phyloP scores from a whole-genome alignment of 2,888 invertebrate genomes.

The Zelleria hepariella region DNA sequence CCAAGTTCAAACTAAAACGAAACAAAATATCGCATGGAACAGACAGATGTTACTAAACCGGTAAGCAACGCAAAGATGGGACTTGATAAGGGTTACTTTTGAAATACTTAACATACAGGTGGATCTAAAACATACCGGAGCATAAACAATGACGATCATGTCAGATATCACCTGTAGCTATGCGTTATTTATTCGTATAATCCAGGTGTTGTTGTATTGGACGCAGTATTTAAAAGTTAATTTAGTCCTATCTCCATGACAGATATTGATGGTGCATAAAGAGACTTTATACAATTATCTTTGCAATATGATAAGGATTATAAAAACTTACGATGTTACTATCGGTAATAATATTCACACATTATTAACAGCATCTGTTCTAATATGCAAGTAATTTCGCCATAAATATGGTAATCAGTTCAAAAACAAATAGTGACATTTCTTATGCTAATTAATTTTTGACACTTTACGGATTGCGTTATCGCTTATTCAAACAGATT shows the following conservation, averaged over 20 bases:
- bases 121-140: background rate
- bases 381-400: background rate
- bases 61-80: slow-evolving; percentile 23
- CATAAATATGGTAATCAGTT: background rate
- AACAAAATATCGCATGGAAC: slow-evolving; percentile 20
- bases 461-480: slow-evolving; percentile 24
- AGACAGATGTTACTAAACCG: slow-evolving; percentile 56
- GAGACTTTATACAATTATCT: too few relatives aligned
- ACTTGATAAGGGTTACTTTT: background rate
- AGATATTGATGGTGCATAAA: background rate
- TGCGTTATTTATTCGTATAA: background rate
- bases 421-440: slow-evolving; percentile 1
- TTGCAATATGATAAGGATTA: too few relatives aligned
- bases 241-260: background rate
- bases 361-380: background rate
- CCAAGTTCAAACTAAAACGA: slow-evolving; percentile 13
- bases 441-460: slow-evolving; percentile 29
- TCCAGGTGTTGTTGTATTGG: background rate
- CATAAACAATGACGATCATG: background rate
- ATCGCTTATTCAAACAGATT: slow-evolving; percentile 17
- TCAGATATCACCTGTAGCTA: background rate
- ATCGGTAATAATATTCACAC: background rate
- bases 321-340: background rate
- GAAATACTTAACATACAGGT: background rate
- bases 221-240: background rate